These are phyloP conservation scores for Siderastrea siderea DNA, from an alignment of 92 coral and sea anemone species.

Conservation along the genomic window DNA sequence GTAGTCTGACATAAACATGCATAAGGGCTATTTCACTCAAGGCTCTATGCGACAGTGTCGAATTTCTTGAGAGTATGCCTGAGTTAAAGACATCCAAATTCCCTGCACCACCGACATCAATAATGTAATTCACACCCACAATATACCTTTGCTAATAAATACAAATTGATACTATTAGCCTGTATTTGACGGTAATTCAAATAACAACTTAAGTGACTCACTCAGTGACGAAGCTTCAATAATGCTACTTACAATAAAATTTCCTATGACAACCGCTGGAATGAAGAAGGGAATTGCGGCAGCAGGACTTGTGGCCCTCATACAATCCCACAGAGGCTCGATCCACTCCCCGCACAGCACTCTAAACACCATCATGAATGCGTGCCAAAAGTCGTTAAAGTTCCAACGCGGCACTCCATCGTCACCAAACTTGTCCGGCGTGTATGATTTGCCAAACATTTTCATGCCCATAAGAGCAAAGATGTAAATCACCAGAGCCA, in stretches of 20 bases:
- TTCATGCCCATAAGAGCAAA: conserved; percentile 95
- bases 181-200: too few species aligned
- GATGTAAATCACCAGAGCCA: conserved; percentile 91
- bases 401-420: conserved; percentile 97
- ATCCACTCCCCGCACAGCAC: conserved; percentile 99
- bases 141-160: too few species aligned
- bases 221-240: neutral
- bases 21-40: too few species aligned
- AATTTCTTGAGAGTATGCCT: too few species aligned
- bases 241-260: conserved; percentile 87
- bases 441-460: conserved; percentile 85
- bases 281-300: conserved; percentile 90
- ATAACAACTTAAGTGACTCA: too few species aligned
- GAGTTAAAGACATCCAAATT: too few species aligned
- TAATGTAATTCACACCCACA: too few species aligned
- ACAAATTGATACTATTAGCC: too few species aligned
- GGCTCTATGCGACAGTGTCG: too few species aligned
- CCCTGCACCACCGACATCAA: too few species aligned
- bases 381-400: conserved; percentile 94
- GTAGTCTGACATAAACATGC: too few species aligned
- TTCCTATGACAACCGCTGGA: conserved; percentile 96
- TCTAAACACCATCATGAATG: conserved; percentile 97
- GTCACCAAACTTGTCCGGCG: conserved; percentile 76
- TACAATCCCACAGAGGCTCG: conserved; percentile 99
- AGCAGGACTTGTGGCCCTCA: conserved; percentile 92